Evolutionary conservation across 2,888 invertebrate species (phyloP), one percentile per base, ranked within the genome.

Genomic region (Frankliniella intonsa): DNA sequence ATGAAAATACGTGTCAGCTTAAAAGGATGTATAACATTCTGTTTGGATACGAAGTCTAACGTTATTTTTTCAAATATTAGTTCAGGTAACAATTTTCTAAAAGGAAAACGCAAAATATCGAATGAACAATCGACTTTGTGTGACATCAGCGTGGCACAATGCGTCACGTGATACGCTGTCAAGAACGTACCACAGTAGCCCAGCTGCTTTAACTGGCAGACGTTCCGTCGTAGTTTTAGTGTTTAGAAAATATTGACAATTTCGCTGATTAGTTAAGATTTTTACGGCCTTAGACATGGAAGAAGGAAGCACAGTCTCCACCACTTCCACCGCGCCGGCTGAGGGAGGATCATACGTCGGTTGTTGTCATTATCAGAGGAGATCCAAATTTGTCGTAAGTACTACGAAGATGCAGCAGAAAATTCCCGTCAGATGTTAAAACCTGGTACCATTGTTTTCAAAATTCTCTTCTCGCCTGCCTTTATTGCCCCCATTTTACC

Each of bases 331-430:
- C 12, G 69, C 69, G 22, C 69, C 69, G 3, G 69, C 69, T 9
- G 81, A 55, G 55, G 62, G 49, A 50, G 86, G 87, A 81, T 85
- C 86, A 80, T 85, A 85, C 83, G 87, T 87, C 83, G 95, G 95
- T 83, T 95, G 95, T 89, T 92, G 92, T 85, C 95, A 95, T 89
- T 95, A 95, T 87, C 94, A 94, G 87, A 90, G 95, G 86, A 92
- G 94, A 87, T 94, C 94, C 81, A 94, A 95, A 89, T 94, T 95
- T 89, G 94, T 95, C 90, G 95, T 95, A 90, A 92, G 93, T 90
- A 38, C 81, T 82, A 81, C 27, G 14, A 19, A 55, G 14, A 14
- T 25, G 25, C 25, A 76, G 69, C 69, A 76, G 69, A 76, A 76
- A 76, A 22, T 76, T 25, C 3, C n/a, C 62, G 17, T 62, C 62